These are phyloP conservation scores for Orthochromis indermauri DNA, from an alignment of 2,113 vertebrate genomes.

Conservation along the genomic window DNA sequence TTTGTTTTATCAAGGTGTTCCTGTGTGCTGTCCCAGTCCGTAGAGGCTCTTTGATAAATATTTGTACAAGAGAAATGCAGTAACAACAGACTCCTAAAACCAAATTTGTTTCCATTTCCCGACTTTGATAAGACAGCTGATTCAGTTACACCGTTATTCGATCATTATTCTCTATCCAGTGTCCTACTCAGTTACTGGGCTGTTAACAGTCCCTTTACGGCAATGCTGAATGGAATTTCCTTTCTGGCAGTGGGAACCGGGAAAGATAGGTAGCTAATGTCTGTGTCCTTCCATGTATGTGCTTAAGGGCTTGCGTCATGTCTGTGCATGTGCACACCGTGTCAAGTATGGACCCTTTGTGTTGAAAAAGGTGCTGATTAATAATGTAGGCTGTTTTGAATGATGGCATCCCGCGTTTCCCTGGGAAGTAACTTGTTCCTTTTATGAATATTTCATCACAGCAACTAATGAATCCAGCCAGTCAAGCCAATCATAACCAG, in stretches of 20 bases:
- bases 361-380: constrained; percentile 46
- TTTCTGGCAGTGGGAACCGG: neutral
- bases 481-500: constrained; percentile 47
- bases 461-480: constrained; percentile 54
- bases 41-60: constrained; percentile 35
- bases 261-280: neutral
- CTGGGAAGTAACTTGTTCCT: constrained; percentile 58
- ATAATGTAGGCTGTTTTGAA: constrained; percentile 64
- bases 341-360: constrained; percentile 16
- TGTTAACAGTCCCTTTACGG: neutral
- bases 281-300: neutral
- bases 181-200: neutral
- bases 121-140: constrained; percentile 37
- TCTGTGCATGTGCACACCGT: neutral
- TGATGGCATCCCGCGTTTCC: constrained; percentile 43
- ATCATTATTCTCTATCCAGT: constrained; percentile 8
- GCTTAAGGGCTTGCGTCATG: neutral
- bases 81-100: constrained; percentile 29
- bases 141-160: constrained; percentile 33
- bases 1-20: neutral
- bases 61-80: constrained; percentile 37
- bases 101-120: constrained; percentile 51
- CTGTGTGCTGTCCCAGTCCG: neutral
- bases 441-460: constrained; percentile 69
- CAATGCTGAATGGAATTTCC: neutral